Evolutionary conservation across 2,888 invertebrate species (phyloP).

Genomic region (Pomacea canaliculata): DNA sequence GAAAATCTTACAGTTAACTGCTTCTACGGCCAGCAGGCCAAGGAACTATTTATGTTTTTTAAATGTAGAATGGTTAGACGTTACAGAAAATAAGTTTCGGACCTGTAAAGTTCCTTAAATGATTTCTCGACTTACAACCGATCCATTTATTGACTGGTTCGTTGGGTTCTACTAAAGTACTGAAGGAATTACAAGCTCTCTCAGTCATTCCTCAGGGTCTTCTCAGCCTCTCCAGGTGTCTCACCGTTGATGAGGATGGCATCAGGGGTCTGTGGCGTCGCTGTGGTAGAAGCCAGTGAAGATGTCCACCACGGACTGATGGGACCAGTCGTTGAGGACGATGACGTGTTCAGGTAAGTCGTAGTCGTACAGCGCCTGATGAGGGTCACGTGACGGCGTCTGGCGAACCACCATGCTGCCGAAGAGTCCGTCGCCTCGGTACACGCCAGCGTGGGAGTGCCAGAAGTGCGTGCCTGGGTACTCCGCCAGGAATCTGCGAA

Average conservation of each 20-base stretch:
- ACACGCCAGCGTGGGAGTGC: slow-evolving; percentile 63
- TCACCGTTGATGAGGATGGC: slow-evolving; percentile 85
- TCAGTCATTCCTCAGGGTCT: too few relatives aligned
- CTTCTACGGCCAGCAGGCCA: too few relatives aligned
- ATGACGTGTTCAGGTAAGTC: slow-evolving; percentile 91
- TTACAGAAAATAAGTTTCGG: too few relatives aligned
- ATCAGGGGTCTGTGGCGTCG: slow-evolving; percentile 84
- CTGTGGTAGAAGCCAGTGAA: slow-evolving; percentile 88
- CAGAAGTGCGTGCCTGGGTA: slow-evolving; percentile 63
- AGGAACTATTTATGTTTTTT: too few relatives aligned
- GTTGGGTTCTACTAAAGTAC: too few relatives aligned
- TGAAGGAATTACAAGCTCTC: too few relatives aligned
- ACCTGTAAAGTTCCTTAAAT: too few relatives aligned
- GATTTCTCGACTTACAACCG: too few relatives aligned
- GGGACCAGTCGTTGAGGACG: slow-evolving; percentile 88
- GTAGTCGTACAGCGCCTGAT: slow-evolving; percentile 87
- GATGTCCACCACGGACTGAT: slow-evolving; percentile 78
- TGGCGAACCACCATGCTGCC: slow-evolving; percentile 59
- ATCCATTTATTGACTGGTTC: too few relatives aligned
- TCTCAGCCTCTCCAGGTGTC: not conserved
- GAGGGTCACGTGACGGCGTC: slow-evolving; percentile 84
- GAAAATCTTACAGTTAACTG: too few relatives aligned
- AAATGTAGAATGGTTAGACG: too few relatives aligned
- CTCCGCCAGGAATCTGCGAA: slow-evolving; percentile 50
- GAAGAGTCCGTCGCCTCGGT: slow-evolving; percentile 59